A percentile compares a stretch with the other conserved stretches of the same genome.
Evolutionary conservation across 2,888 invertebrate genomes (phyloP).

Genomic region (Gari tellinella): DNA sequence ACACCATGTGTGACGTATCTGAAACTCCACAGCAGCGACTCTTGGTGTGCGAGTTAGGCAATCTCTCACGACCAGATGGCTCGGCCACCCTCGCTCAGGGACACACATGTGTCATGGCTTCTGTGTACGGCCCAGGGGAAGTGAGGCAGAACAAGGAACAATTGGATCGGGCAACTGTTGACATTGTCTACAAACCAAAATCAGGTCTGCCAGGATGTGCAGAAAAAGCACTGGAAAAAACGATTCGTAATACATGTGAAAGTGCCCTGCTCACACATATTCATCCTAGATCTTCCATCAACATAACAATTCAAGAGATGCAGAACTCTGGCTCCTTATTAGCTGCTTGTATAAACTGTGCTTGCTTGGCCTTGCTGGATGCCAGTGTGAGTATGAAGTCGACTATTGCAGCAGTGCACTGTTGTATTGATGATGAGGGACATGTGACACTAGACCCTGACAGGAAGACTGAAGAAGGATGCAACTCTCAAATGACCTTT

Average conservation of each 20-base stretch:
- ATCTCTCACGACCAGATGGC: constrained; percentile 78
- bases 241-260: constrained; percentile 91
- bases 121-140: constrained; percentile 93
- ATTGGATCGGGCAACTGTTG: constrained; percentile 91
- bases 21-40: constrained; percentile 48
- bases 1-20: too few species aligned
- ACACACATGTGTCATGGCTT: constrained; percentile 90
- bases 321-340: constrained; percentile 89
- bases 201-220: constrained; percentile 90
- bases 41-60: constrained; percentile 72
- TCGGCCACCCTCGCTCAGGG: constrained; percentile 85
- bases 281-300: constrained; percentile 92
- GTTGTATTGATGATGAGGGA: constrained; percentile 87
- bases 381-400: constrained; percentile 93
- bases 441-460: constrained; percentile 89
- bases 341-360: constrained; percentile 92
- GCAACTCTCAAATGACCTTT: constrained; percentile 71
- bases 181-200: constrained; percentile 91
- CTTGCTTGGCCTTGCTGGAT: constrained; percentile 92
- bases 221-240: constrained; percentile 90
- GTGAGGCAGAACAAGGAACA: constrained; percentile 90
- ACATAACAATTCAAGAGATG: constrained; percentile 93
- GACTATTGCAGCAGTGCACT: constrained; percentile 91
- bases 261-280: constrained; percentile 89
- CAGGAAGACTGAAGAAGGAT: constrained; percentile 84